Percentiles rank a stretch among this genome's conserved stretches.
Conservation (phyloP, 2,113 vertebrate genomes). For the Murina feae region DNA sequence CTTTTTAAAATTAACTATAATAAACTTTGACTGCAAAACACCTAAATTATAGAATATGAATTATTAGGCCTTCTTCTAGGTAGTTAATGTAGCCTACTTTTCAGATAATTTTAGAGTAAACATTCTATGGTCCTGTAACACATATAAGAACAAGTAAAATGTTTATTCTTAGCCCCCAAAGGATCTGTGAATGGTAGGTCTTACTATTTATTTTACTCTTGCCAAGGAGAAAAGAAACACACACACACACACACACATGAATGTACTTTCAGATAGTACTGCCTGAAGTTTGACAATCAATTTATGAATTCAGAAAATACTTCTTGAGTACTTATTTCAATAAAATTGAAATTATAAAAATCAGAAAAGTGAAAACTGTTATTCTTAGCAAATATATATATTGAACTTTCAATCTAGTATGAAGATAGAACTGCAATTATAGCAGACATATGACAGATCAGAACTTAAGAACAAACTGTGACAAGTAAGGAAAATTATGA, state of each 20-base stretch:
- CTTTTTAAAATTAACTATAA: not conserved
- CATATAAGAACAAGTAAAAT: not conserved
- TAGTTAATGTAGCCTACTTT: not conserved
- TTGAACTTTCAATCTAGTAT: not conserved
- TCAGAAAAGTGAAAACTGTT: not conserved
- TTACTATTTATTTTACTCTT: constrained; percentile 18
- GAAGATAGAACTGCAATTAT: not conserved
- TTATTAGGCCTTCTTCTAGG: not conserved
- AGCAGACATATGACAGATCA: not conserved
- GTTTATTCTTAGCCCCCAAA: not conserved
- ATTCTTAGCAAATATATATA: not conserved
- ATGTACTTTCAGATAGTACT: not conserved
- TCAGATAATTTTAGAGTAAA: not conserved
- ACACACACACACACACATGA: not conserved
- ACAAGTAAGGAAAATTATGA: not conserved
- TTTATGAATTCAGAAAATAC: not conserved
- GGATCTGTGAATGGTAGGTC: not conserved
- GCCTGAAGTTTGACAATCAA: not conserved
- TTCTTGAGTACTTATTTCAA: not conserved
- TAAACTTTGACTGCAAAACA: not conserved
- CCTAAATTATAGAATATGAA: not conserved
- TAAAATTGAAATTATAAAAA: not conserved
- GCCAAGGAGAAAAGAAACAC: not conserved
- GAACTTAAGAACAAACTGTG: not conserved
- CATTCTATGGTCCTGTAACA: not conserved